Base-by-base conservation (phyloP, 2,888 invertebrate genomes). In the Netelia inedita region DNA sequence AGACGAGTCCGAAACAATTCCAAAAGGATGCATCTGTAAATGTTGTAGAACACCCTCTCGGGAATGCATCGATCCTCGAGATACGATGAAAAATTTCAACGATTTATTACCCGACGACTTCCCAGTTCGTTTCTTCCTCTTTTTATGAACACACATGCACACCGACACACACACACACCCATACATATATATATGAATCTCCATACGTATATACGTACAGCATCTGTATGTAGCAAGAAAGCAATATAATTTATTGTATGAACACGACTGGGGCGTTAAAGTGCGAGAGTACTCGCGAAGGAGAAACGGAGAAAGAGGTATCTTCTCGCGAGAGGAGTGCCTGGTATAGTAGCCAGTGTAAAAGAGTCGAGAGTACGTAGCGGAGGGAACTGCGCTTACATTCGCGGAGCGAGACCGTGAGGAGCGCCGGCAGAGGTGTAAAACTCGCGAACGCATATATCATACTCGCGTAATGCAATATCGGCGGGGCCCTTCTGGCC, bases 391-490 rank as follows among this genome's bases (percentile, higher is more conserved):
- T 61, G 68, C 55, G 68, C 43, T 63, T 50, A 55, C 57, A 35
- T 53, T 69, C 19, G 41, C 43, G 63, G 61, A 74, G 61, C 35
- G 50, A 53, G 80, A 63, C n/a, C 43, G 19, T 23, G 75, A 69
- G 50, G 68, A 61, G 66, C 61, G 61, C 53, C 28, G 43, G 66
- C 68, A 78, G 73, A 88, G 89, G 89, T 89, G 88, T 88, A 90
- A 90, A 90, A 85, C 88, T 69, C 55, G 87, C 82, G 89, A 89
- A 90, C 90, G 88, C 90, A 89, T 91, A 91, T 89, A 91, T 91
- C 91, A 91, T 91, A 76, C 76, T 55, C 83, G 88, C 84, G 88
- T 91, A 91, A 91, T 89, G 91, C 86, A 91, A 91, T 91, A 91
- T 91, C 87, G 87, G 88, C 71, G 84, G 84, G 79, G 79, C 86